Evolutionary conservation across 2,888 invertebrate species (phyloP).

Genomic region (Caenorhabditis doughertyi): DNA sequence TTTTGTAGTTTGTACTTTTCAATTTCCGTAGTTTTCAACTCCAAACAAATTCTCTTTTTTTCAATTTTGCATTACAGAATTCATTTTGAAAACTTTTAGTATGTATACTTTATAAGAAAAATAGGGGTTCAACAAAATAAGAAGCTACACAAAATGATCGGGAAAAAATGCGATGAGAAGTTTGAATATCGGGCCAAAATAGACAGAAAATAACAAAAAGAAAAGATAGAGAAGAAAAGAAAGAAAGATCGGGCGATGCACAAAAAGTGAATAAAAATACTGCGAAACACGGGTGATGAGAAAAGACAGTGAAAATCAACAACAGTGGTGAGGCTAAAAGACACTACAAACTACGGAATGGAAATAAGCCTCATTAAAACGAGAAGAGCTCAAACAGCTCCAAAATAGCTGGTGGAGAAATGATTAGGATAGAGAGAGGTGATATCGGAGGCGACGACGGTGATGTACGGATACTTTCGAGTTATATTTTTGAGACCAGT

Average conservation of each 20-base stretch:
- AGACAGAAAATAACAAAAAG: background rate
- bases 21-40: no score
- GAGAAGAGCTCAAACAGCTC: slow-evolving; percentile 89
- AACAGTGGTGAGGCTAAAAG: background rate
- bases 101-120: no score
- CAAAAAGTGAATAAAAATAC: slow-evolving; percentile 36
- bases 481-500: slow-evolving; percentile 83
- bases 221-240: background rate
- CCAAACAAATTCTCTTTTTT: no score
- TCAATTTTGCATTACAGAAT: no score
- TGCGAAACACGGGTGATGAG: no score
- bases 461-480: slow-evolving; percentile 86
- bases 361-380: no score
- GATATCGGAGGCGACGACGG: slow-evolving; percentile 95
- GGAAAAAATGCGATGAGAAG: background rate
- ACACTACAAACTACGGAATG: slow-evolving; percentile 18
- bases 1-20: no score
- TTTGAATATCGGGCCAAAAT: slow-evolving; percentile 1
- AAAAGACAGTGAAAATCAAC: slow-evolving; percentile 1
- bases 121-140: background rate
- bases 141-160: background rate
- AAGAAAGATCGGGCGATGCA: background rate
- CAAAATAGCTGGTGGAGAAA: slow-evolving; percentile 98
- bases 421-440: slow-evolving; percentile 96
- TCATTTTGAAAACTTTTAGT: no score